Base-by-base conservation (phyloP, 2,888 invertebrate genomes). In the Artemia sp. region DNA sequence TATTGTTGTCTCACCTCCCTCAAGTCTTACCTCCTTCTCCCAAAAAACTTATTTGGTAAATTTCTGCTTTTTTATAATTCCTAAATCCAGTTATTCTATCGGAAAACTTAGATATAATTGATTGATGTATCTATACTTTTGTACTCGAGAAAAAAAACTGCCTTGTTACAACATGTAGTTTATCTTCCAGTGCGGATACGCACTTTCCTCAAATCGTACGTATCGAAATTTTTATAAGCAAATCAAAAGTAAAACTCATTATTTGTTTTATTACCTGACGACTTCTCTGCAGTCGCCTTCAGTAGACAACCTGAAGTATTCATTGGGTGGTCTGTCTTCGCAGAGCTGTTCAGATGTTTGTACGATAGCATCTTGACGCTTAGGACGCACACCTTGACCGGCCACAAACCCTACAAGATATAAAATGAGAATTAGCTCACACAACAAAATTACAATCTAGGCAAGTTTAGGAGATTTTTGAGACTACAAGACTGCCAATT, bases 241-340 rank as follows among this genome's bases (percentile, higher is more conserved):
- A 38, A 38, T 38, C 38, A 4, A 38, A 38, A 38, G 38, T 5
- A 38, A 38, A 5, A 6, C 4, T 38, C 38, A 38, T 58, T 58
- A 12, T 10, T 58, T 50, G 19, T 12, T 19, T 19, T 14, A 79
- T 82, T 83, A 92, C 89, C 92, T 90, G 77, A 92, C 92, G 74
- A 93, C 93, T 79, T 92, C 92, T 75, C 92, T 85, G 80, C 93
- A 93, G 80, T 93, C 92, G 73, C 88, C 87, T 51, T 90, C 90
- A 69, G 86, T 84, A 74, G 85, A 83, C 75, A 92, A 82, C 74
- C 93, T 85, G 83, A 93, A 93, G 81, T 92, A 93, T 80, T 93
- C 92, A 77, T 92, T 92, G 19, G 88, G 89, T 6, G 92, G 90
- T 75, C 92, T 84, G 76, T 89, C 88, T 74, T 88, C 86, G 79